Evolutionary conservation across 2,797 vertebrate species (phyloP).

Genomic region (Mormyrops attenuatus): DNA sequence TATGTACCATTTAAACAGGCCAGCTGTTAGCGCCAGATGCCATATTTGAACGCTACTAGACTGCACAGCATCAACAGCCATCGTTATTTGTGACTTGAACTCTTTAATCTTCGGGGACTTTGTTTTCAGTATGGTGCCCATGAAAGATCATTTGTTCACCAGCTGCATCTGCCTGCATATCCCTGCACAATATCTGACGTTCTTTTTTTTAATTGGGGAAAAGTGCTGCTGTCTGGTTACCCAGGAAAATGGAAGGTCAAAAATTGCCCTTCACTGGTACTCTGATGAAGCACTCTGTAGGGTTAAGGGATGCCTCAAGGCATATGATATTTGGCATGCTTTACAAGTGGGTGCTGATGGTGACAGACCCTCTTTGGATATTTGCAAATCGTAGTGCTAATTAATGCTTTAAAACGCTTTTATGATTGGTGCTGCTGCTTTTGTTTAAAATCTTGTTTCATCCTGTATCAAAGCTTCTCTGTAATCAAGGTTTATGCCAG

Average conservation of each 20-base stretch:
- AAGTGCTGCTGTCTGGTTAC: conserved; percentile 19
- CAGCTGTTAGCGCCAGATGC: not conserved
- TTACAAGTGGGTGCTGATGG: conserved; percentile 38
- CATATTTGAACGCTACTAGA: not conserved
- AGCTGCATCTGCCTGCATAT: not conserved
- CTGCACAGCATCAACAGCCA: not conserved
- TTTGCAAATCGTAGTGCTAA: conserved; percentile 45
- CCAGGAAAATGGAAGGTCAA: conserved; percentile 2
- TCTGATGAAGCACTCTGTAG: conserved; percentile 20
- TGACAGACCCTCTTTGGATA: conserved; percentile 38
- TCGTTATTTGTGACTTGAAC: not conserved
- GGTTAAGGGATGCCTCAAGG: conserved; percentile 27
- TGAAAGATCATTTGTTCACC: not conserved
- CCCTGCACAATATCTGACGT: not conserved
- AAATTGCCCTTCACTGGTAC: not conserved
- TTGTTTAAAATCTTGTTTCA: conserved; percentile 35
- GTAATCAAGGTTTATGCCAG: conserved; percentile 23
- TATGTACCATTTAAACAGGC: not conserved
- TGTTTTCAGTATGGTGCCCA: not conserved
- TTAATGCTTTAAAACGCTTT: conserved; percentile 47
- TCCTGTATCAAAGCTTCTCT: conserved; percentile 35
- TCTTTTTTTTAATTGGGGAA: not conserved
- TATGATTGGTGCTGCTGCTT: conserved; percentile 40
- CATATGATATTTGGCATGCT: conserved; percentile 39
- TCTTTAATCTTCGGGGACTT: not conserved